Evolutionary conservation across 2,888 invertebrate genomes (phyloP), one percentile per base, ranked within the genome.

Genomic region (Apamea crenata): DNA sequence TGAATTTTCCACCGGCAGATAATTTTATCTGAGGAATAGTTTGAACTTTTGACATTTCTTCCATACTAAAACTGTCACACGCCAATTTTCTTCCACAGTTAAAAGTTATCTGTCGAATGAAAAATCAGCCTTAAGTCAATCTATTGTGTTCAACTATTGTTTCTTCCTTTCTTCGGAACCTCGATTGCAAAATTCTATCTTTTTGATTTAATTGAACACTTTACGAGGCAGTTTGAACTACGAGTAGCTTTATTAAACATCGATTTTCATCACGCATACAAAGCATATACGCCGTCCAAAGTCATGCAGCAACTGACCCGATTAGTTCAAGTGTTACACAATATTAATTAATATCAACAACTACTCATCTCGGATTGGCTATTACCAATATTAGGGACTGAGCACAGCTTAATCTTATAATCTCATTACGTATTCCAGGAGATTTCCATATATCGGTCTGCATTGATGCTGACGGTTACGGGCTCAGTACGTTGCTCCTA

Each of bases 351-450:
- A 71, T 74, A 59, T 70, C 74, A 79, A 77, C 87, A 73, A 73
- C 78, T n/a, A 67, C 70, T 77, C 66, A 82, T 84, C 78, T 79
- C 53, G 53, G 69, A 79, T 77, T 77, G 67, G 40, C 75, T 76
- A 87, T 84, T 81, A 84, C 71, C 63, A 74, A 77, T 81, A 81
- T 73, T 25, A 73, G 73, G 47, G 66, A 50, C 47, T 70, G 80
- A 75, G 53, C 73, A 53, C 40, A 63, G 78, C 72, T 83, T 89
- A 87, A 89, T 89, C 84, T 82, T 81, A 74, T 90, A 85, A 91
- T 88, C 90, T 91, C 87, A 93, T 93, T 91, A 90, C 83, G 83
- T 89, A 91, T 72, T 72, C n/a, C 8, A 44, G 53, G 63, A 29
- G 18, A 81, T 79, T 53, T 44, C 81, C 12, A 44, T 32, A 80